Percentiles rank a stretch among this genome's conserved stretches.
Conservation (phyloP, 2,888 invertebrate species). For the Stratiomys singularior region DNA sequence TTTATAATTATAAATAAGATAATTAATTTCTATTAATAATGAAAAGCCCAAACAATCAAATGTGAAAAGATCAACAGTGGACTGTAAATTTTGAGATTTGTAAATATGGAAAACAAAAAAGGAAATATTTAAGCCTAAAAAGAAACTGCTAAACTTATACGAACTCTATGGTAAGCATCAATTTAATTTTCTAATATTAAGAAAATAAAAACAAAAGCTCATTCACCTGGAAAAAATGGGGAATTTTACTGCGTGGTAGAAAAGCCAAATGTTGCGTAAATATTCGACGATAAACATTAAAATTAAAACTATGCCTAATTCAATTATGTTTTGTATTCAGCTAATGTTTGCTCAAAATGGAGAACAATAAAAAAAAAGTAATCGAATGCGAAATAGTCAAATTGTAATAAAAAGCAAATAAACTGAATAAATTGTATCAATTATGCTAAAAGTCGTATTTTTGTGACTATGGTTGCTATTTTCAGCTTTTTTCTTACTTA, state of each 20-base stretch:
- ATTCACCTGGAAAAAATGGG: background rate
- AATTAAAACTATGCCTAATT: background rate
- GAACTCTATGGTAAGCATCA: no score
- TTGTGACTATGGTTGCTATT: no score
- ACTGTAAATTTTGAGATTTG: slow-evolving; percentile 15
- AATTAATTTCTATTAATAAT: no score
- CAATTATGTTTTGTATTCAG: background rate
- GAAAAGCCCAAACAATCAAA: no score
- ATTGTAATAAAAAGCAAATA: slow-evolving; percentile 7
- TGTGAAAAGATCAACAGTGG: no score
- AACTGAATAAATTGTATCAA: slow-evolving; percentile 22
- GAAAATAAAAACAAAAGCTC: background rate
- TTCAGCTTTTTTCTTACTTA: no score
- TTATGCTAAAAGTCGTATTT: background rate
- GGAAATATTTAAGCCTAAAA: background rate
- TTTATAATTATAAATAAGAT: no score
- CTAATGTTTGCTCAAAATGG: slow-evolving; percentile 22
- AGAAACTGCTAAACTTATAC: no score
- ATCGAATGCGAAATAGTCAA: slow-evolving; percentile 7
- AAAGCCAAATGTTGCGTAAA: background rate
- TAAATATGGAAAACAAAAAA: background rate
- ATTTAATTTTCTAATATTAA: background rate
- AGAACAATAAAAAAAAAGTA: background rate
- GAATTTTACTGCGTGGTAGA: background rate
- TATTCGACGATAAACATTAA: background rate